Base-by-base conservation (phyloP, 2,888 invertebrate genomes). In the Cephus rjabovi region DNA sequence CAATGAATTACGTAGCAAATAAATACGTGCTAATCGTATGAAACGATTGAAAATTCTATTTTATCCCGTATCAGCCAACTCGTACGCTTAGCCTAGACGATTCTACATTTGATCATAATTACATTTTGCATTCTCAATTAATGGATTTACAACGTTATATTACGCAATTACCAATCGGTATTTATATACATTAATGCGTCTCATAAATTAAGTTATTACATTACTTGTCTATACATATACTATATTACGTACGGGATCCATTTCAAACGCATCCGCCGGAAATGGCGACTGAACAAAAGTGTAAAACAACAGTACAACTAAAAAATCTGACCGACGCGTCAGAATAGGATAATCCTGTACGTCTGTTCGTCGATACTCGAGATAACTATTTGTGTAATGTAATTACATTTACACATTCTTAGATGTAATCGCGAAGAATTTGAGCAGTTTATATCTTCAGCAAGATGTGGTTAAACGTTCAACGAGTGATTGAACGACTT, bases 181-280 rank as follows among this genome's bases (percentile, higher is more conserved):
- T 80, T 85, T 31, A 80, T 87, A 87, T 86, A 88, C 86, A 87
- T 88, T 85, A 84, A 85, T 87, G 82, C 82, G 77, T 82, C 81
- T 85, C 85, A 87, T 89, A 86, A 87, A 88, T 88, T 89, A 85
- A 88, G 85, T 87, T 88, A 88, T 87, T 86, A 84, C 84, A 87
- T 85, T 79, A 80, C 76, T 75, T 78, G 71, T 76, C 75, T 70
- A 75, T 75, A 11, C 34, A 11, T 9, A 71, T 34, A 73, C 35
- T 71, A 76, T 70, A 73, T 69, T 56, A 56, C 56, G 56, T 23
- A 56, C 23, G 23, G 56, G 2, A 56, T 56, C 56, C 56, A 56
- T 3, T 9, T 23, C 9, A 56, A 56, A 56, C 23, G 56, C 56
- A 23, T 56, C 56, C 1, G 56, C 9, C 56, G 9, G 9, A 56